A percentile compares a stretch with the other conserved stretches of the same genome.
These are phyloP conservation scores for Pemphigus obesinymphae DNA, from an alignment of 1,140 invertebrate genomes.

Conservation along the genomic window DNA sequence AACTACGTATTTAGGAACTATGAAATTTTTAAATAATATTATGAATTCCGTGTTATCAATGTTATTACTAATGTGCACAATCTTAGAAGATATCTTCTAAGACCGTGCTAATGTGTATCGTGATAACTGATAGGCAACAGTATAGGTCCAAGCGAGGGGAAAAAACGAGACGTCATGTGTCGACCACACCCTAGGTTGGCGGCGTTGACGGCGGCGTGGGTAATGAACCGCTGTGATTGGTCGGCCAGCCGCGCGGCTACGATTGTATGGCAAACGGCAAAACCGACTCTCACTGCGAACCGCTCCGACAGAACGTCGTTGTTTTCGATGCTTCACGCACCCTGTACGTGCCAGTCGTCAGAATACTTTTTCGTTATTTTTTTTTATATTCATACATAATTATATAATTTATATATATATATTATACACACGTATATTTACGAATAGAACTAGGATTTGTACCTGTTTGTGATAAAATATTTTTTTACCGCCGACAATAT, in stretches of 20 bases:
- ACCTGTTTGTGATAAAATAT: not conserved
- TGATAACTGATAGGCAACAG: not conserved
- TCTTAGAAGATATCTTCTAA: no score
- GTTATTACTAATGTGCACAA: no score
- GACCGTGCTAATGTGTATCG: no score
- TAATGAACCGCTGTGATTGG: not conserved
- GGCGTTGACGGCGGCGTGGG: not conserved
- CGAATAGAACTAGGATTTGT: not conserved
- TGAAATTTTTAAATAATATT: not conserved
- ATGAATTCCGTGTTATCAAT: not conserved
- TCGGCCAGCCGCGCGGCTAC: not conserved
- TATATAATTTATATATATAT: not conserved
- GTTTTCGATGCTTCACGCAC: slow-evolving; percentile 15
- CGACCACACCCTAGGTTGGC: slow-evolving; percentile 34
- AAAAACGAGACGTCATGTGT: not conserved
- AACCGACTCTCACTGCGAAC: slow-evolving; percentile 25
- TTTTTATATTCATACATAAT: not conserved
- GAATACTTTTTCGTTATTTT: not conserved
- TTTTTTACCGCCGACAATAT: not conserved
- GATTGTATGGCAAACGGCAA: not conserved
- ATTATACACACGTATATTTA: not conserved
- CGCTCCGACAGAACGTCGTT: slow-evolving; percentile 18
- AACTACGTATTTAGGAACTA: no score
- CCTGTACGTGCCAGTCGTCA: not conserved
- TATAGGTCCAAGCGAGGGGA: not conserved